Evolutionary conservation across 2,113 vertebrate species (phyloP).

Genomic region (Nothoprocta perdicaria): DNA sequence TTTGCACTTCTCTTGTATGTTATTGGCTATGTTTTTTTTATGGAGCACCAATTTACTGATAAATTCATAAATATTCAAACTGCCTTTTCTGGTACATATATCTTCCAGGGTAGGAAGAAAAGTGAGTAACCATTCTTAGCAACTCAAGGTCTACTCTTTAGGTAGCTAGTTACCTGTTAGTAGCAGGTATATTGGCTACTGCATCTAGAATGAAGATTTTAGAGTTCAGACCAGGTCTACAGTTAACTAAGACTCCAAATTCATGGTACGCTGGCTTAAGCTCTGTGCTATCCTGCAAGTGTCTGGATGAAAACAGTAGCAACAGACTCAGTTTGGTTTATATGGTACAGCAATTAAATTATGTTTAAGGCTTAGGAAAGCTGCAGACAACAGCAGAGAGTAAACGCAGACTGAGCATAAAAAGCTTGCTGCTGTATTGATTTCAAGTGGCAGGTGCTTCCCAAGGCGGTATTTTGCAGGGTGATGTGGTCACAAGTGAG

Average conservation of each 20-base stretch:
- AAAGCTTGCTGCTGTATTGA: background rate
- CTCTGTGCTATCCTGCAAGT: background rate
- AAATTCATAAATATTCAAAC: background rate
- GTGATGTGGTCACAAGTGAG: background rate
- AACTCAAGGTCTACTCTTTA: fast-evolving
- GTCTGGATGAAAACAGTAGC: background rate
- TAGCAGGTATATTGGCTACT: background rate
- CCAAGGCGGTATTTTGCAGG: background rate
- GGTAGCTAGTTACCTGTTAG: background rate
- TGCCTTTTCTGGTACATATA: background rate
- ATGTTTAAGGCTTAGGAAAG: background rate
- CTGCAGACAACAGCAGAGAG: background rate
- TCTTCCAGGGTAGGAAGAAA: background rate
- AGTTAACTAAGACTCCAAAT: background rate
- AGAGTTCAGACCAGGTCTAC: background rate
- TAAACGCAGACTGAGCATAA: background rate
- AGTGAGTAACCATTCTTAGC: background rate
- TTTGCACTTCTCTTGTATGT: background rate
- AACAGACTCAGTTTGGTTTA: too few species aligned
- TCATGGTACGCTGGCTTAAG: background rate
- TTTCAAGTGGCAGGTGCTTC: background rate
- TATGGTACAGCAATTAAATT: background rate
- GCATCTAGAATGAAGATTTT: background rate
- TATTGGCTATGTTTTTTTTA: background rate
- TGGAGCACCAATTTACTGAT: background rate